Conservation (phyloP, 1,140 invertebrate species). For the Macrocentrus cingulum region DNA sequence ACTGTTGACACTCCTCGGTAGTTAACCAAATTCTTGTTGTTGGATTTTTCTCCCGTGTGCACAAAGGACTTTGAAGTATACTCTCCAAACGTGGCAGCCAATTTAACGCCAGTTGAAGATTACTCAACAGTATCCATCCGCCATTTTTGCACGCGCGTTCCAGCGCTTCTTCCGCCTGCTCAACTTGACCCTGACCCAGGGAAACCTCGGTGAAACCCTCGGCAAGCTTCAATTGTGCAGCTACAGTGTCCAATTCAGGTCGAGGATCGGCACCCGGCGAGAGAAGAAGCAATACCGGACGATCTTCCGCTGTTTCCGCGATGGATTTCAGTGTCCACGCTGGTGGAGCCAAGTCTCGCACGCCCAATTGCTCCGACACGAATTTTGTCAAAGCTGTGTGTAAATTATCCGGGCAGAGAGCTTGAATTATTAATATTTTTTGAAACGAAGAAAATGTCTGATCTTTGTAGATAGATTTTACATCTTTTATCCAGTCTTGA, state of each 20-base stretch:
- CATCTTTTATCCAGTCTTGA: slow-evolving; percentile 47
- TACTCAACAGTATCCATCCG: slow-evolving; percentile 82
- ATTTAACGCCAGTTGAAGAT: slow-evolving; percentile 81
- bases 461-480: slow-evolving; percentile 55
- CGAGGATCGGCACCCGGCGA: slow-evolving; percentile 77
- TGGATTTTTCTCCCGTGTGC: slow-evolving; percentile 60
- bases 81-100: slow-evolving; percentile 74
- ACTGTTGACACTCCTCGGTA: slow-evolving; percentile 66
- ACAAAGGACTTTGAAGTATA: slow-evolving; percentile 66
- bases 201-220: slow-evolving; percentile 63
- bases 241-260: slow-evolving; percentile 70
- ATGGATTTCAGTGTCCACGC: slow-evolving; percentile 49
- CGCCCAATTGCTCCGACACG: slow-evolving; percentile 66
- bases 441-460: slow-evolving; percentile 75
- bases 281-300: slow-evolving; percentile 71
- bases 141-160: slow-evolving; percentile 60
- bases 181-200: slow-evolving; percentile 68
- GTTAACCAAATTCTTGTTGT: slow-evolving; percentile 78
- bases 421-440: slow-evolving; percentile 79
- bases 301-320: slow-evolving; percentile 49
- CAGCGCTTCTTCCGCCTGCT: slow-evolving; percentile 67
- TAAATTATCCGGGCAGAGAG: slow-evolving; percentile 79
- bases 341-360: slow-evolving; percentile 45
- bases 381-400: slow-evolving; percentile 72
- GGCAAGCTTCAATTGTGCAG: slow-evolving; percentile 44